Percentiles rank a stretch among this genome's conserved stretches.
These are phyloP conservation scores for Ptilonorhynchus violaceus DNA, from an alignment of 2,113 vertebrate species.

Conservation along the genomic window DNA sequence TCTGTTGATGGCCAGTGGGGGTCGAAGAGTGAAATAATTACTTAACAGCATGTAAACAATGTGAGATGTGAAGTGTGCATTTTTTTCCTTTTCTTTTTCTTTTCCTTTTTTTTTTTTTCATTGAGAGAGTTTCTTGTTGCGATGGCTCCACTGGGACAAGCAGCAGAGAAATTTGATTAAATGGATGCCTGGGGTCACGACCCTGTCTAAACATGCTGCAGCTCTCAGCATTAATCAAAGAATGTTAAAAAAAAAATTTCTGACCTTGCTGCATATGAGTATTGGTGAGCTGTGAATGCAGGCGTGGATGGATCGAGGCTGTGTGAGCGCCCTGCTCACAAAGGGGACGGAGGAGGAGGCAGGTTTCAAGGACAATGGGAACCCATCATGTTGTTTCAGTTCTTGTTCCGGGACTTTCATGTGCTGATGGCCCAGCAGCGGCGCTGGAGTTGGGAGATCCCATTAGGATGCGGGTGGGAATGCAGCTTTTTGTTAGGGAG, in stretches of 20 bases:
- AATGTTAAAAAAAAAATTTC: slow-evolving; percentile 73
- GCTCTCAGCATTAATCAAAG: slow-evolving; percentile 89
- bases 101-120: slow-evolving; percentile 50
- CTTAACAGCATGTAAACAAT: slow-evolving; percentile 85
- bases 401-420: slow-evolving; percentile 8
- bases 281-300: slow-evolving; percentile 63
- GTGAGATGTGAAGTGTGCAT: slow-evolving; percentile 73
- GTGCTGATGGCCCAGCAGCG: neutral
- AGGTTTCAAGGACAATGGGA: slow-evolving; percentile 43
- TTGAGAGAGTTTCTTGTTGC: slow-evolving; percentile 78
- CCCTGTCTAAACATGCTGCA: slow-evolving; percentile 85
- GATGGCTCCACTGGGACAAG: slow-evolving; percentile 79
- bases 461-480: slow-evolving; percentile 5
- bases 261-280: slow-evolving; percentile 77
- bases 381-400: slow-evolving; percentile 5
- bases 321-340: slow-evolving; percentile 1
- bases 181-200: slow-evolving; percentile 84
- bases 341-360: slow-evolving; percentile 1
- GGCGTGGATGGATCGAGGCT: neutral
- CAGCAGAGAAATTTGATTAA: slow-evolving; percentile 90
- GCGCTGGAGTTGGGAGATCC: neutral
- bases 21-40: slow-evolving; percentile 83
- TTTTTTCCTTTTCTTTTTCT: slow-evolving; percentile 44
- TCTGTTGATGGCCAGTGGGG: slow-evolving; percentile 74
- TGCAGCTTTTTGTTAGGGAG: neutral